Evolutionary conservation across 37 sponge, comb jelly and placozoan genomes (phyloP).

Genomic region (Aplysina aerophoba): DNA sequence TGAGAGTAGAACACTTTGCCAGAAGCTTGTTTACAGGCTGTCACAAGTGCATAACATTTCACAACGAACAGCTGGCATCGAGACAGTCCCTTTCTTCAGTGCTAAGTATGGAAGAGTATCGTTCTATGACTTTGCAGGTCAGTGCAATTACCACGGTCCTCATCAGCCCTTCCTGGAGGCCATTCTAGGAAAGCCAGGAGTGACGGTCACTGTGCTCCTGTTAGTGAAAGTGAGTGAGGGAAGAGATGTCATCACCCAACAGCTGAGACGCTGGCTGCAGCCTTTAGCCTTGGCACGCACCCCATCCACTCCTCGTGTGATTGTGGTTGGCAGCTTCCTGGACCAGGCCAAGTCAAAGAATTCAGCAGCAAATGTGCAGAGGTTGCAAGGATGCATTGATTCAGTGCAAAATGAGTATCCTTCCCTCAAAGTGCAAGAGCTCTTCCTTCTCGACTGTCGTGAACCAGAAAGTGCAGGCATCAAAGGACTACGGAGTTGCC

Average conservation of each 20-base stretch:
- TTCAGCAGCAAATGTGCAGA: too few relatives aligned
- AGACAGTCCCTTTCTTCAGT: conserved; percentile 3
- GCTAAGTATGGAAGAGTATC: conserved; percentile 8
- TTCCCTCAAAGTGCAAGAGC: too few relatives aligned
- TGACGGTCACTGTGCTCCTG: neutral
- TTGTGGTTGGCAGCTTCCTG: too few relatives aligned
- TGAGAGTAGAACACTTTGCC: neutral
- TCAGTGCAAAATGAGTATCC: too few relatives aligned
- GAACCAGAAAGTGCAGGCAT: too few relatives aligned
- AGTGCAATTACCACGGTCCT: conserved; percentile 24
- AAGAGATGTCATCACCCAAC: too few relatives aligned
- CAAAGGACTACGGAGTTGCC: too few relatives aligned
- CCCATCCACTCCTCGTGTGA: neutral
- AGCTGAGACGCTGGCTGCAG: too few relatives aligned
- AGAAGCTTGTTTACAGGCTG: neutral
- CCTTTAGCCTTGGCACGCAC: neutral
- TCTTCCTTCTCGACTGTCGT: too few relatives aligned
- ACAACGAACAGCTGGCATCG: conserved; percentile 32
- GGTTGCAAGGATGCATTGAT: neutral
- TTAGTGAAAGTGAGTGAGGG: neutral
- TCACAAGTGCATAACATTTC: too few relatives aligned
- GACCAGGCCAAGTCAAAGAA: too few relatives aligned
- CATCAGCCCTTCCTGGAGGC: conserved; percentile 26
- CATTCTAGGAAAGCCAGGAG: neutral
- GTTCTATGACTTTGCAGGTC: conserved; percentile 46